phyloP scores from a whole-genome alignment of 64 coral and sea anemone species.

The Montipora capricornis region DNA sequence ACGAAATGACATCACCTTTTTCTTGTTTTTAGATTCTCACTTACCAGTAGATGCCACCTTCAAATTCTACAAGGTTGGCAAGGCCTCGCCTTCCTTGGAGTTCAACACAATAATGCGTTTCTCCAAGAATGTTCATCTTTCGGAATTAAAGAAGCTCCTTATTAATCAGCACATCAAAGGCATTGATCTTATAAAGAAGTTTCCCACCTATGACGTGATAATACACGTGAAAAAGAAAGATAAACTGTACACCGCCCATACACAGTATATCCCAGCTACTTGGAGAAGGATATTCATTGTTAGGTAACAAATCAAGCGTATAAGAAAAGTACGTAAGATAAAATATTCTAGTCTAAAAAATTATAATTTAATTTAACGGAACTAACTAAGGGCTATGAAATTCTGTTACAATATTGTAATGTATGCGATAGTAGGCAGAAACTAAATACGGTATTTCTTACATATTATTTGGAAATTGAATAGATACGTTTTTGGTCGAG shows the following conservation, averaged over 20 bases:
- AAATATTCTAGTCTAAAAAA: background rate
- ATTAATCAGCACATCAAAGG: background rate
- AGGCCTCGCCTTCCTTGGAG: background rate
- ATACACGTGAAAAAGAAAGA: background rate
- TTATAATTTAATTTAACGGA: no score
- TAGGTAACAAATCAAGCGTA: background rate
- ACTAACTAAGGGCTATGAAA: background rate
- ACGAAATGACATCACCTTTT: slow-evolving; percentile 17
- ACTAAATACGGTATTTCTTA: background rate
- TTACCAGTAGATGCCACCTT: slow-evolving; percentile 18
- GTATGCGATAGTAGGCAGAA: background rate
- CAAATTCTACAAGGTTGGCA: background rate
- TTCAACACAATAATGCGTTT: slow-evolving; percentile 6
- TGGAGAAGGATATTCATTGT: background rate
- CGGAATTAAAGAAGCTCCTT: background rate
- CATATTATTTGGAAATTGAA: background rate
- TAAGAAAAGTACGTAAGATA: background rate
- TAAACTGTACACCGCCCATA: background rate
- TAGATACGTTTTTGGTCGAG: background rate
- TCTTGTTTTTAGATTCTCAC: slow-evolving; percentile 11
- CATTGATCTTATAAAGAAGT: background rate
- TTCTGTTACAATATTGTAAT: background rate
- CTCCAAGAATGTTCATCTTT: background rate
- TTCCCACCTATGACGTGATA: background rate
- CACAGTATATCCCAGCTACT: background rate